Conservation (phyloP, 1,140 invertebrate genomes). For the Sinella curviseta region DNA sequence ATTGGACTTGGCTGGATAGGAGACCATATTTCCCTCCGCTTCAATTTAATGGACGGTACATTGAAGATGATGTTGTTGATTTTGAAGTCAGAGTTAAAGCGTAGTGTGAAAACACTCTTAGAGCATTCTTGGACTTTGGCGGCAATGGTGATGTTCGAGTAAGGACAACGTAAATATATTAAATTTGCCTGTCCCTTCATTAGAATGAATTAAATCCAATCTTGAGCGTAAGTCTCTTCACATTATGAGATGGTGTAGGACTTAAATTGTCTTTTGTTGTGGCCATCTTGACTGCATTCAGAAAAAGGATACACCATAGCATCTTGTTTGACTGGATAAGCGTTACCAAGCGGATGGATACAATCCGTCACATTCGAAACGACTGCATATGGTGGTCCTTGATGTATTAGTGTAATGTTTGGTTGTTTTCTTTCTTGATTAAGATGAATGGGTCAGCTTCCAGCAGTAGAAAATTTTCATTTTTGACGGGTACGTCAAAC, state of each 20-base stretch:
- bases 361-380: too few relatives aligned
- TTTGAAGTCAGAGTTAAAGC: not conserved
- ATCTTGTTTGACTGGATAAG: slow-evolving; percentile 6
- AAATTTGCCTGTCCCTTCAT: not conserved
- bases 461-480: too few relatives aligned
- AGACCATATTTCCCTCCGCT: not conserved
- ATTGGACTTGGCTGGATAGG: too few relatives aligned
- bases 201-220: not conserved
- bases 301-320: not conserved
- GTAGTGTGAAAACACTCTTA: slow-evolving; percentile 34
- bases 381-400: not conserved
- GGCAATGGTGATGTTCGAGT: too few relatives aligned
- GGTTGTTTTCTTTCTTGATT: too few relatives aligned
- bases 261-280: not conserved
- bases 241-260: not conserved
- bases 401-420: not conserved
- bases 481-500: too few relatives aligned
- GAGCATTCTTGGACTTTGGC: too few relatives aligned
- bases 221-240: not conserved
- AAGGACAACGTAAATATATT: too few relatives aligned
- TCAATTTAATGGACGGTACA: not conserved
- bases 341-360: not conserved
- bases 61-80: slow-evolving; percentile 35
- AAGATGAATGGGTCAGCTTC: too few relatives aligned
- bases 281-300: too few relatives aligned